Conservation (phyloP, 2,797 vertebrate genomes). For the Crenichthys baileyi region DNA sequence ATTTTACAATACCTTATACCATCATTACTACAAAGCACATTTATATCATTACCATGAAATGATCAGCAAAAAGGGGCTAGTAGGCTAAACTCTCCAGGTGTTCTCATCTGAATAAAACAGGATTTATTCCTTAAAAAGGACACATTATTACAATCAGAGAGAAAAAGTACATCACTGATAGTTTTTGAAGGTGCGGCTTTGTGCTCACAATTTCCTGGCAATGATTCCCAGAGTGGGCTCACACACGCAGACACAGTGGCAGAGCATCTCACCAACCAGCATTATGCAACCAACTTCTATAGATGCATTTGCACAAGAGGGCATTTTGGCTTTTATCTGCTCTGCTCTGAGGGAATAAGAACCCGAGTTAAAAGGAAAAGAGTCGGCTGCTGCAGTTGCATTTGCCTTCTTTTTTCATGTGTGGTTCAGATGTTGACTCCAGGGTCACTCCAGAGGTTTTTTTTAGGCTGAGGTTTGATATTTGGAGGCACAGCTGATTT, state of each 20-base stretch:
- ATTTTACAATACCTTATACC: neutral
- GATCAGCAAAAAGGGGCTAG: neutral
- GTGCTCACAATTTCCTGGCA: slow-evolving; percentile 74
- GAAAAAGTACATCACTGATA: slow-evolving; percentile 57
- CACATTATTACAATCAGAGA: slow-evolving; percentile 41
- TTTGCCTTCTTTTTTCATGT: slow-evolving; percentile 32
- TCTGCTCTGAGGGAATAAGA: slow-evolving; percentile 48
- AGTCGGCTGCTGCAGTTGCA: slow-evolving; percentile 35
- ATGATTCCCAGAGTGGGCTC: slow-evolving; percentile 63
- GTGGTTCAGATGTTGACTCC: slow-evolving; percentile 40
- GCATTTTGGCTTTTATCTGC: slow-evolving; percentile 63
- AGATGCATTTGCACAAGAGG: slow-evolving; percentile 62
- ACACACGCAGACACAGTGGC: slow-evolving; percentile 21
- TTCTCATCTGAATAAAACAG: slow-evolving; percentile 35
- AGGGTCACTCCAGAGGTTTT: slow-evolving; percentile 36
- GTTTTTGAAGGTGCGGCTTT: slow-evolving; percentile 69
- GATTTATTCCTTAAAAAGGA: slow-evolving; percentile 42
- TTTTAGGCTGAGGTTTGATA: slow-evolving; percentile 31
- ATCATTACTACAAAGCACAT: neutral
- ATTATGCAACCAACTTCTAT: slow-evolving; percentile 78
- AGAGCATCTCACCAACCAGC: slow-evolving; percentile 66
- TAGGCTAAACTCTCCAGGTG: slow-evolving; percentile 7
- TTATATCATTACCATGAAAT: neutral
- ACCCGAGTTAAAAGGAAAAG: slow-evolving; percentile 37
- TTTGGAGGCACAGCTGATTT: slow-evolving; percentile 43